Evolutionary conservation across 2,113 vertebrate genomes (phyloP).

Genomic region (Cebidichthys violaceus): DNA sequence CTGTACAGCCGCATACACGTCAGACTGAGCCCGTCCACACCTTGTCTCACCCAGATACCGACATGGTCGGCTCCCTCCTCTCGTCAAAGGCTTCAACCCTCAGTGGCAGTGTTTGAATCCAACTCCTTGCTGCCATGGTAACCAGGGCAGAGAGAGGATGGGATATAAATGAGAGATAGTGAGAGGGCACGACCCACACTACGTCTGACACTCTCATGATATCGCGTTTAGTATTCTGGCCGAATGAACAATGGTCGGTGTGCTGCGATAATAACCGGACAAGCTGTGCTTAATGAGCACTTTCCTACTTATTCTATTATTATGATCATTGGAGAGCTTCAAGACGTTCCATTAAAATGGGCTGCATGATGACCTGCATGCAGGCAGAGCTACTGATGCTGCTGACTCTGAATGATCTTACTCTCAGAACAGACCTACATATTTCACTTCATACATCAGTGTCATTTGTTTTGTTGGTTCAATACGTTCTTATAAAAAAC

Average conservation of each 20-base stretch:
- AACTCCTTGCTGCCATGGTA: conserved; percentile 77
- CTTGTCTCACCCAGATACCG: conserved; percentile 39
- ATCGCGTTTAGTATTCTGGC: conserved; percentile 39
- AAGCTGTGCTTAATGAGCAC: conserved; percentile 29
- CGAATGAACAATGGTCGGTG: conserved; percentile 24
- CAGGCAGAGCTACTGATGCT: not conserved
- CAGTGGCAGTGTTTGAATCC: conserved; percentile 74
- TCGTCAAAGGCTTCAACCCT: conserved; percentile 59
- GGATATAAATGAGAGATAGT: conserved; percentile 68
- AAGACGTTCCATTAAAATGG: not conserved
- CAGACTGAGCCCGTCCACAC: conserved; percentile 30
- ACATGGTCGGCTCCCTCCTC: conserved; percentile 34
- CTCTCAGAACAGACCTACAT: not conserved
- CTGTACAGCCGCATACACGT: not conserved
- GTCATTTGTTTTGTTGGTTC: not conserved
- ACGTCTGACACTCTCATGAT: conserved; percentile 42
- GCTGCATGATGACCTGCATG: not conserved
- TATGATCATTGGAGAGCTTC: not conserved
- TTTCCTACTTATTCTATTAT: not conserved
- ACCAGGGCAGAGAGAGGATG: conserved; percentile 60
- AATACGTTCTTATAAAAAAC: not conserved
- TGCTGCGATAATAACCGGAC: not conserved
- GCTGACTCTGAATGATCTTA: not conserved
- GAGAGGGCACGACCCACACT: conserved; percentile 65
- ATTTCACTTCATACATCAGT: not conserved